Evolutionary conservation across 2,797 vertebrate genomes (phyloP), one percentile per base, ranked within the genome.

Genomic region (Merluccius polli): DNA sequence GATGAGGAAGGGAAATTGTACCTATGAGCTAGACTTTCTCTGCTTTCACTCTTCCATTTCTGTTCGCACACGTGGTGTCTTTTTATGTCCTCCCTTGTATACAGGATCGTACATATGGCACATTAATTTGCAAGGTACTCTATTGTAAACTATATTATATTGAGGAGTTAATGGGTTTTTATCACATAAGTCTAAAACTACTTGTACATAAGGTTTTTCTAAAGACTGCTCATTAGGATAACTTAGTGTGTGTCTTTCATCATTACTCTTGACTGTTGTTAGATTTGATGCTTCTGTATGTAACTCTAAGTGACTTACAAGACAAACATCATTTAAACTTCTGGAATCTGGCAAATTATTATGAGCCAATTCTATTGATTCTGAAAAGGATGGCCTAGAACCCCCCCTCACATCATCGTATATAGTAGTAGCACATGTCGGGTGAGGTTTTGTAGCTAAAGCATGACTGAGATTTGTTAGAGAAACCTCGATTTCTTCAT

Each of bases 41-140:
- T 41, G n/a, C 21, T 15, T 72, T 72, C 35, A 44, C 41, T 0
- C n/a, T n/a, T n/a, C 11, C 10, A 38, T 35, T 32, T 71, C 31
- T 38, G 31, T 3, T 13, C 38, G 35, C 70, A n/a, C 33, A 71
- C 10, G 18, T 71, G 11, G 11, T 24, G 21, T 36, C 7, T 41
- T 3, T 27, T 33, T 36, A 27, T n/a, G 31, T 21, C 68, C 38
- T 33, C 38, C 74, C 15, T 52, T 70, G 29, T 71, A 75, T 4
- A 52, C 30, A 48, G 38, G 41, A 33, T 75, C 74, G 24, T 70
- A 71, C 32, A 33, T 48, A 71, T 75, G 74, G n/a, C 65, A 67
- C 67, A 75, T 75, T 27, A 75, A 52, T 18, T 75, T 75, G 74
- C 36, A 70, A 36, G 74, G 65, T 32, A 48, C 29, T 44, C 67